Base-by-base conservation (phyloP, 2,888 invertebrate genomes). In the Celastrina argiolus region DNA sequence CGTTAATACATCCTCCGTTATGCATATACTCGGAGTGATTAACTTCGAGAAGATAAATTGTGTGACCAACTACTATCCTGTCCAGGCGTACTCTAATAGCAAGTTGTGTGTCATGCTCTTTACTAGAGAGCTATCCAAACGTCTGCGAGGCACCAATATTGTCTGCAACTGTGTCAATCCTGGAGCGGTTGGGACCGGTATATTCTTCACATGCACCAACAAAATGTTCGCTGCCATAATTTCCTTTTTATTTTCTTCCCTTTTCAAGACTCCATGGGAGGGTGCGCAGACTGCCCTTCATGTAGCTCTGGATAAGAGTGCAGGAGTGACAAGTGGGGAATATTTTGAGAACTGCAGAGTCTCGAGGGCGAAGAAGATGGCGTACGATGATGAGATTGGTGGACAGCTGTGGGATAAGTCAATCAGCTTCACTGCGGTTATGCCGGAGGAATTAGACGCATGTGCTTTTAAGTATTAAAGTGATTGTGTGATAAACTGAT, bases 91-190 rank as follows among this genome's bases (percentile, higher is more conserved):
- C 73, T 85, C 94, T 5, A 88, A 88, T 70, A 90, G 90, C 69
- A 97, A 97, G 70, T 94, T 96, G 93, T 93, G 95, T 71, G 93
- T 94, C 73, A 92, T 95, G 0, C 94, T 96, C 0, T 94, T 94
- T 72, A 94, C 96, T 0, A 85, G 92, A 45, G 97, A 97, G n/a
- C 79, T 96, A 12, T 94, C 94, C 56, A 93, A 93, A 83, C 92
- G 92, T 3, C 75, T 96, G 74, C 89, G 91, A 72, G 82, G 93
- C 10, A 85, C 93, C 1, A 93, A 93, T 63, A 94, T 97, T 0
- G 94, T 95, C 0, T 94, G 94, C 0, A 97, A 97, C 78, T 94
- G 94, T 72, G 92, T 97, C 22, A 97, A 97, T 84, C 97, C 97
- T 0, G 97, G 97, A 5, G 93, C 95, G 79, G 95, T 97, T 41